Base-by-base conservation (phyloP, 2,113 vertebrate genomes). In the Anser brachyrhynchus region DNA sequence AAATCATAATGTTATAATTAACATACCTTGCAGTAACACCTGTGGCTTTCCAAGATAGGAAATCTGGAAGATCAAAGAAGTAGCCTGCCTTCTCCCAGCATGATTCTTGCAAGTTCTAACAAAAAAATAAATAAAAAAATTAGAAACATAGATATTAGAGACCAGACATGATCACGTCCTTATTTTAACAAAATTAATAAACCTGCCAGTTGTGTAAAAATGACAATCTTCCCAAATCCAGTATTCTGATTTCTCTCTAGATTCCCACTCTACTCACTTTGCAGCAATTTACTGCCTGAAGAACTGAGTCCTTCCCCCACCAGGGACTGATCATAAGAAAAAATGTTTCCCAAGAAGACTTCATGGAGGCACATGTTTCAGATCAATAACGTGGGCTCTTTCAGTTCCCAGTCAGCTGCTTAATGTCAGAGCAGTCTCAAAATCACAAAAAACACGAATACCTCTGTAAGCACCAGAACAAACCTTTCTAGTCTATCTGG, bases 31-130 rank as follows among this genome's bases (percentile, higher is more conserved):
- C 97, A 97, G 98, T 97, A 89, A 98, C 98, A 96, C 99, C 99
- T 41, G 99, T 99, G 81, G 99, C 99, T 96, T 99, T 99, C 99
- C 99, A 99, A 23, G 98, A 98, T 96, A 99, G 98, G 97, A 99
- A 99, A 97, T 99, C 99, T 0, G 99, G 98, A 62, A 99, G 99
- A 98, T 99, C 99, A 93, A 99, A 99, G 96, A 99, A 99, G 95
- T 98, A 98, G 49, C 98, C 98, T 11, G 98, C 98, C 90, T 97
- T 98, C 87, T 98, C 91, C 98, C 98, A 98, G 97, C 98, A 98
- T 0, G 92, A 97, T 84, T 97, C 84, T 92, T 59, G 89, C 91
- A 98, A 97, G 95, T 98, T 98, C 98, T 98, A 96, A 84, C 22
- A 96, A 96, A 96, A 97, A 96, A 39, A 39, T 10, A 39, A 39